Evolutionary conservation across 2,888 invertebrate species (phyloP).

Genomic region (Incurvaria masculella): DNA sequence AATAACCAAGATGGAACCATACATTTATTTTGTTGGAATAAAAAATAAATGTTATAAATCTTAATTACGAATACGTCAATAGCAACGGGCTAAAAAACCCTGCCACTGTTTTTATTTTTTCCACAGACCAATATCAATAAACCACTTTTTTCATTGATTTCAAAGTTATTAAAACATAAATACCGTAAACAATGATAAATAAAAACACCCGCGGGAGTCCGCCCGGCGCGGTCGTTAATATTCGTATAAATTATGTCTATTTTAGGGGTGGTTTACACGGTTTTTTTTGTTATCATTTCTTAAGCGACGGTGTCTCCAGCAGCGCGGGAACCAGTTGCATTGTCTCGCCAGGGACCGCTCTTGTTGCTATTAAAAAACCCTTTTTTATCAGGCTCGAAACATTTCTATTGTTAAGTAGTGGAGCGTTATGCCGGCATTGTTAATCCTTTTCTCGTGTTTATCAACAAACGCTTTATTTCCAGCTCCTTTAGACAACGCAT

Average conservation of each 20-base stretch:
- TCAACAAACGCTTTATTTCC: constrained; percentile 36
- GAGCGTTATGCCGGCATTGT: constrained; percentile 24
- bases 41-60: too few species aligned
- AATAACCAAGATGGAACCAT: too few species aligned
- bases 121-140: neutral
- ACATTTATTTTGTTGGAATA: too few species aligned
- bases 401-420: constrained; percentile 16
- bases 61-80: too few species aligned
- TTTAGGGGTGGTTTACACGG: constrained; percentile 48
- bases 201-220: constrained; percentile 47
- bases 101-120: neutral
- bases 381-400: constrained; percentile 16
- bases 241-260: constrained; percentile 48
- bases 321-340: too few species aligned
- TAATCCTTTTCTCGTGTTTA: constrained; percentile 42
- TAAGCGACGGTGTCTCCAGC: too few species aligned
- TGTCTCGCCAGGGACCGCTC: constrained; percentile 22
- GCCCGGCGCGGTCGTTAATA: constrained; percentile 48
- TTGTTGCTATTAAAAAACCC: neutral
- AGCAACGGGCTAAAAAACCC: too few species aligned
- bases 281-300: constrained; percentile 24
- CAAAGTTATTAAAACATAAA: constrained; percentile 49
- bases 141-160: neutral
- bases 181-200: constrained; percentile 55
- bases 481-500: neutral